These are phyloP conservation scores for Peromyscus leucopus DNA, from an alignment of 2,113 vertebrate species.

Conservation along the genomic window DNA sequence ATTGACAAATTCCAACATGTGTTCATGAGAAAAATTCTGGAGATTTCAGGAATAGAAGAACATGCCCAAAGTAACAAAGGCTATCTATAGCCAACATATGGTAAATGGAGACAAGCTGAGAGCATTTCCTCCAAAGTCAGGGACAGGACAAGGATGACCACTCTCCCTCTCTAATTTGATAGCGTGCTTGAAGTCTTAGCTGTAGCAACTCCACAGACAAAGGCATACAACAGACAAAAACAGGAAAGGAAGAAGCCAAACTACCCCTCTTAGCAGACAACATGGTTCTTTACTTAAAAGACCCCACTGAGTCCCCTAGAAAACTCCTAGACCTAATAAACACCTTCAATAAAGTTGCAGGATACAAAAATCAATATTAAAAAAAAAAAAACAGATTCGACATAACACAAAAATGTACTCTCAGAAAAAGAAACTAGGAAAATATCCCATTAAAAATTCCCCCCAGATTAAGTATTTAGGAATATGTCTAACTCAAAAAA, in stretches of 20 bases:
- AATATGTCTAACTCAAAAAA: neutral
- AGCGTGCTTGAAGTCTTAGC: neutral
- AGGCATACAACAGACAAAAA: neutral
- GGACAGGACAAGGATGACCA: neutral
- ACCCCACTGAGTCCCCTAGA: neutral
- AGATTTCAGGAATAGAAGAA: neutral
- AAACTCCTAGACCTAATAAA: neutral
- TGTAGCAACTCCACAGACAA: neutral
- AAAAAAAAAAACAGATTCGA: neutral
- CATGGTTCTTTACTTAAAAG: neutral
- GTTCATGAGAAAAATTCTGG: neutral
- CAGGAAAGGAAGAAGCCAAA: neutral
- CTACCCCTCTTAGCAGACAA: neutral
- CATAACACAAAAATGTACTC: neutral
- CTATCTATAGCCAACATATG: neutral
- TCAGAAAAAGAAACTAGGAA: neutral
- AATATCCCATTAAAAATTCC: neutral
- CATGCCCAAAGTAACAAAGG: neutral
- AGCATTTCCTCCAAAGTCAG: neutral
- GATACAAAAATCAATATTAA: neutral
- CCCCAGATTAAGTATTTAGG: neutral
- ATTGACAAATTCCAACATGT: neutral
- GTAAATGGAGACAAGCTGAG: neutral
- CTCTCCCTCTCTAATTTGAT: neutral
- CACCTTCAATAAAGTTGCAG: neutral